Conservation (phyloP, 1,140 invertebrate species). For the Lethocerus indicus region DNA sequence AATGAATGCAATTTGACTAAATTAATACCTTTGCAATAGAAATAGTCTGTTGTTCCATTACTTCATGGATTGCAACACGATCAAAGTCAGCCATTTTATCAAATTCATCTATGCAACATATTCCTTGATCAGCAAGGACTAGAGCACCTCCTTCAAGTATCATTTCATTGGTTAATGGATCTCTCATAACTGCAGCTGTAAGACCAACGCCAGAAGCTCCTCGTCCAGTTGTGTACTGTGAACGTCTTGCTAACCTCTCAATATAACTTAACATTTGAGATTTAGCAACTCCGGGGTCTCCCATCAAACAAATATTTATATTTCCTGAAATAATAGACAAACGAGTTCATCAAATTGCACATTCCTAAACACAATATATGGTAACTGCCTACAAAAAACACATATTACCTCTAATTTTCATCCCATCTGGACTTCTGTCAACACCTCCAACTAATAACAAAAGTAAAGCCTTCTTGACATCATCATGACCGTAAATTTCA, state of each 20-base stretch:
- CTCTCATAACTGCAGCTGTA: constrained; percentile 95
- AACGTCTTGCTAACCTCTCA: constrained; percentile 77
- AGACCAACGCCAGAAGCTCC: constrained; percentile 96
- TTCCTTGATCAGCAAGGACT: constrained; percentile 90
- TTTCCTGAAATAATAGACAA: constrained; percentile 50
- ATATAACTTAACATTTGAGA: constrained; percentile 93
- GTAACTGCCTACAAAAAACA: too few relatives aligned
- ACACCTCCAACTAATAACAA: constrained; percentile 90
- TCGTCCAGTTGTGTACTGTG: constrained; percentile 75
- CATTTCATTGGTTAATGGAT: constrained; percentile 76
- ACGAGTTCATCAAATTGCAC: too few relatives aligned
- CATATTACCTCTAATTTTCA: constrained; percentile 55
- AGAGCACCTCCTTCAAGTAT: constrained; percentile 85
- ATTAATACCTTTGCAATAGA: constrained; percentile 95
- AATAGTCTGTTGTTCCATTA: constrained; percentile 99
- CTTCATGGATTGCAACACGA: constrained; percentile 95
- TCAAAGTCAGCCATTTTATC: constrained; percentile 98
- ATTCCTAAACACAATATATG: too few relatives aligned
- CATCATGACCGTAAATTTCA: constrained; percentile 97
- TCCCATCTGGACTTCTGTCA: constrained; percentile 69
- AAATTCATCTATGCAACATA: constrained; percentile 99
- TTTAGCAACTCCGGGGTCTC: constrained; percentile 98
- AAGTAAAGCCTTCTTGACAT: constrained; percentile 94
- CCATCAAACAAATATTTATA: constrained; percentile 98
- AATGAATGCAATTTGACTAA: too few relatives aligned